Evolutionary conservation across 2,797 vertebrate species (phyloP), one percentile per base, ranked within the genome.

Genomic region (Microctenopoma stevenorrisi): DNA sequence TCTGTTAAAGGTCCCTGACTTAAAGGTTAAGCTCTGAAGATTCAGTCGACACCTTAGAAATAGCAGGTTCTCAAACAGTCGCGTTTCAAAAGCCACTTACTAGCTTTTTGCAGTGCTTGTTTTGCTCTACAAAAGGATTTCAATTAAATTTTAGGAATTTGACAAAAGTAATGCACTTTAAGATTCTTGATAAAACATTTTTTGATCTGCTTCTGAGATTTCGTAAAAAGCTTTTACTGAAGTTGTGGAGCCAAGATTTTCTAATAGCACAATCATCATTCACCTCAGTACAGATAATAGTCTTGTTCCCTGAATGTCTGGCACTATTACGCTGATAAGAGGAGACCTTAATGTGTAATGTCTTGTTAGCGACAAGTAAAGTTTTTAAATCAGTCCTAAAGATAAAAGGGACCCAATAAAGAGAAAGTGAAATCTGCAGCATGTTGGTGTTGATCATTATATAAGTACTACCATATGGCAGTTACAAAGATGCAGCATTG

Each of bases 351-450:
- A 25, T 40, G 35, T 37, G 9, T 35, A 16, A 33, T n/a, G 28
- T 22, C 18, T 38, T 42, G 40, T 25, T 49, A 4, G 15, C 53
- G 38, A 47, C 10, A 51, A 55, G 12, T 56, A 48, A 4, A 18
- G 35, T 50, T 46, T 76, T 55, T 35, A 44, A 70, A 70, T 56
- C 47, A 57, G 40, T 54, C 43, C 42, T 47, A 12, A 37, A 44
- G 11, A 14, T 25, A 7, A 51, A 35, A 16, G 22, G 18, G 35
- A 2, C 11, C 14, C 22, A 59, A 43, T 40, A 18, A 58, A 43
- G 9, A 46, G 40, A 55, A 22, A 5, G 46, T 37, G 50, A 55
- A 55, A 25, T 54, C 55, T 49, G 26, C 42, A 56, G 55, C 16
- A 2, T 64, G 26, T 55, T 65, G 5, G 18, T 38, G 54, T 30